These are phyloP conservation scores for Alethe diademata DNA, from an alignment of 2,113 vertebrate species.

Conservation along the genomic window DNA sequence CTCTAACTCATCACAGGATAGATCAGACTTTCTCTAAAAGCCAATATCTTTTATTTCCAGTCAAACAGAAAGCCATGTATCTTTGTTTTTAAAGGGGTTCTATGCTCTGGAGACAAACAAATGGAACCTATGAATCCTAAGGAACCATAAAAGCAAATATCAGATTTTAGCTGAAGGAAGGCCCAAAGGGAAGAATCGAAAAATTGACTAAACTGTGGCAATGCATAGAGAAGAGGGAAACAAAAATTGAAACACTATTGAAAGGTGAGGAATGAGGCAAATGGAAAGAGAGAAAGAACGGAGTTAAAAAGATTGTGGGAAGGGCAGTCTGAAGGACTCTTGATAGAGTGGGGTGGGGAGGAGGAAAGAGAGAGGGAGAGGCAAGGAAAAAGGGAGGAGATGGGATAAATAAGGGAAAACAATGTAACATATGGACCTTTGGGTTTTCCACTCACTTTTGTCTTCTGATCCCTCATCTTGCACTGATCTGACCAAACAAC, in stretches of 20 bases:
- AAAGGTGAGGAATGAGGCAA: background rate
- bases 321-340: background rate
- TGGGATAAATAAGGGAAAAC: background rate
- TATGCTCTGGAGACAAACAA: background rate
- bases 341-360: background rate
- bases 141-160: background rate
- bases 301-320: background rate
- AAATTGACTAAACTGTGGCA: background rate
- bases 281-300: background rate
- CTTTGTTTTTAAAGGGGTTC: background rate
- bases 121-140: background rate
- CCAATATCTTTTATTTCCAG: background rate
- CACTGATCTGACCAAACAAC: background rate
- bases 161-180: background rate
- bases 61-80: background rate
- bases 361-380: background rate
- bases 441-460: background rate
- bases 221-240: background rate
- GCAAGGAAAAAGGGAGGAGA: background rate
- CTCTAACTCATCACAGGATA: background rate
- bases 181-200: background rate
- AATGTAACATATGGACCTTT: background rate
- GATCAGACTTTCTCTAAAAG: background rate
- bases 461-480: background rate
- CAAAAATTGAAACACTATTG: background rate